A percentile compares a stretch with the other conserved stretches of the same genome.
phyloP scores from a whole-genome alignment of 2,888 invertebrate species.

The Plebejus argus region DNA sequence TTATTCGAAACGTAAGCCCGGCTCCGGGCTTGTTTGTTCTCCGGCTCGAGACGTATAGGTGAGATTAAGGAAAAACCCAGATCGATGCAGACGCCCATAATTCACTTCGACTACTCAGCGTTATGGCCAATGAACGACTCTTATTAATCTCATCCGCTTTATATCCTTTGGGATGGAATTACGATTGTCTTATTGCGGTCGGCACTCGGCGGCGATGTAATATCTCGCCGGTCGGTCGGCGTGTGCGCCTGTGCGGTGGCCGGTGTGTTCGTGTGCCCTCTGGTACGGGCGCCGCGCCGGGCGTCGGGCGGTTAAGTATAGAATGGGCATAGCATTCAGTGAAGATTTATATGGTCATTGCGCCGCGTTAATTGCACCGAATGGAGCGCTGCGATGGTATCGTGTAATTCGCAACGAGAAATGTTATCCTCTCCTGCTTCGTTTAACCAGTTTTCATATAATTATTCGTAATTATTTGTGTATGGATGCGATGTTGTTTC shows the following conservation, averaged over 20 bases:
- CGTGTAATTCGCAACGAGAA: slow-evolving; percentile 66
- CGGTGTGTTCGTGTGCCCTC: slow-evolving; percentile 31
- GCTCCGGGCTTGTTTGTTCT: slow-evolving; percentile 78
- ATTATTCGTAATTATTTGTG: background rate
- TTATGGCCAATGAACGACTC: slow-evolving; percentile 51
- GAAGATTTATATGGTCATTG: slow-evolving; percentile 78
- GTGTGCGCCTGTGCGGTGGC: too few species aligned
- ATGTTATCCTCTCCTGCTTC: slow-evolving; percentile 57
- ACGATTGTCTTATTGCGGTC: slow-evolving; percentile 28
- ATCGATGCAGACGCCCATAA: slow-evolving; percentile 52
- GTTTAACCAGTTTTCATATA: slow-evolving; percentile 30
- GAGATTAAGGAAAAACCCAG: slow-evolving; percentile 68
- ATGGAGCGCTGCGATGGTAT: slow-evolving; percentile 73
- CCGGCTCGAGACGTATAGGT: slow-evolving; percentile 75
- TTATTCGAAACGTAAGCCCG: slow-evolving; percentile 77
- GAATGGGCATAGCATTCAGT: slow-evolving; percentile 66
- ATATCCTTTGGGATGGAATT: slow-evolving; percentile 40
- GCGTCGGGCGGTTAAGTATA: slow-evolving; percentile 54
- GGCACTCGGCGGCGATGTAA: background rate
- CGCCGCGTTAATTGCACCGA: slow-evolving; percentile 77
- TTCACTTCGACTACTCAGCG: slow-evolving; percentile 53
- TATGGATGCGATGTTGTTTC: background rate
- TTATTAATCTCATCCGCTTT: slow-evolving; percentile 57
- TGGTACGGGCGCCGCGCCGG: slow-evolving; percentile 47
- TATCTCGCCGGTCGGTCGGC: background rate